Percentiles rank a stretch among this genome's conserved stretches.
These are phyloP conservation scores for Cyphomyrmex costatus DNA, from an alignment of 1,140 invertebrate genomes.

Conservation along the genomic window DNA sequence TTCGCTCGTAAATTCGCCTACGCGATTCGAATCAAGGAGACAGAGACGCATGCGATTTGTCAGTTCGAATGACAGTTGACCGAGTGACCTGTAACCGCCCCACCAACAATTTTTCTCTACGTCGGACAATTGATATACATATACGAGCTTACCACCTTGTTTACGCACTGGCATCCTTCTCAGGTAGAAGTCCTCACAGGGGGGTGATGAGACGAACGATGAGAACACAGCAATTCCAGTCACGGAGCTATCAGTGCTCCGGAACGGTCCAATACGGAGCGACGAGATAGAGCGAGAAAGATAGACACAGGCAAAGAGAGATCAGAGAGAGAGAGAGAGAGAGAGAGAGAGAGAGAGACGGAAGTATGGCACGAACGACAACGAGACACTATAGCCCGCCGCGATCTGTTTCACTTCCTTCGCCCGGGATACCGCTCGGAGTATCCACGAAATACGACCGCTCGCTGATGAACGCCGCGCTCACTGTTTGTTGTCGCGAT, in stretches of 20 bases:
- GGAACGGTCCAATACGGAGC: conserved; percentile 34
- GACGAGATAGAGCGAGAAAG: not conserved
- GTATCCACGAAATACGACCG: not conserved
- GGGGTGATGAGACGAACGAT: conserved; percentile 34
- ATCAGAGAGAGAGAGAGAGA: not conserved
- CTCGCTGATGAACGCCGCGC: conserved; percentile 65
- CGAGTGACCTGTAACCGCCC: conserved; percentile 79
- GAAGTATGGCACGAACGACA: not conserved
- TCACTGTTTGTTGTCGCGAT: conserved; percentile 73
- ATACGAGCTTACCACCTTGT: conserved; percentile 86
- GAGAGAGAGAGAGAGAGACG: conserved; percentile 13
- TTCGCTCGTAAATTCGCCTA: not conserved
- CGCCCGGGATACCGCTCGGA: conserved; percentile 35
- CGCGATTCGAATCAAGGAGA: not conserved
- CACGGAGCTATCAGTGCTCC: conserved; percentile 8
- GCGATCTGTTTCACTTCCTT: conserved; percentile 67
- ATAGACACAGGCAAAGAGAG: too few relatives aligned
- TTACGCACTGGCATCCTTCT: conserved; percentile 85
- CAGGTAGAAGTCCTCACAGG: not conserved
- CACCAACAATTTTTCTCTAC: conserved; percentile 26
- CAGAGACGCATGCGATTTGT: conserved; percentile 57
- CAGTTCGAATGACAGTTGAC: conserved; percentile 78
- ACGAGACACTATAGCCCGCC: conserved; percentile 22
- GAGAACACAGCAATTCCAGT: conserved; percentile 17
- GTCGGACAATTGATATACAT: conserved; percentile 31